Conservation (phyloP, 2,797 vertebrate genomes). For the Sebastes glaucus region DNA sequence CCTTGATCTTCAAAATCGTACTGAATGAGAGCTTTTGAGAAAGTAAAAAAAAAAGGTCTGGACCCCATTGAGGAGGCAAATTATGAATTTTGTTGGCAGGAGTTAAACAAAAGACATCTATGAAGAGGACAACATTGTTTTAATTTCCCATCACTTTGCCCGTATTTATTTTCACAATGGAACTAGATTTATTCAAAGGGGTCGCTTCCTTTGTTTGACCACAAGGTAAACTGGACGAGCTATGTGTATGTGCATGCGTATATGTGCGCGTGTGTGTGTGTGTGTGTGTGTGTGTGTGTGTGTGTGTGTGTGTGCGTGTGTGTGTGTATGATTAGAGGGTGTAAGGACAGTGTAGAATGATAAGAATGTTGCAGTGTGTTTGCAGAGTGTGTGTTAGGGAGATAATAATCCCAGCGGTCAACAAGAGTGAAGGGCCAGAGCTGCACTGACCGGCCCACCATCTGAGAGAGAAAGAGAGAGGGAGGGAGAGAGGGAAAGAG, state of each 20-base stretch:
- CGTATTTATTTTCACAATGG: constrained; percentile 35
- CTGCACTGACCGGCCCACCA: constrained; percentile 73
- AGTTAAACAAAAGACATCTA: constrained; percentile 8
- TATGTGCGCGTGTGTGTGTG: background rate
- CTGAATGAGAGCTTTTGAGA: background rate
- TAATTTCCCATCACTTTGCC: constrained; percentile 12
- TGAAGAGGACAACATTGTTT: background rate
- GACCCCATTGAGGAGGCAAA: background rate
- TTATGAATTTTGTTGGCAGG: background rate
- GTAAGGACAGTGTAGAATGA: constrained; percentile 57
- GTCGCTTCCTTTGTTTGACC: constrained; percentile 64
- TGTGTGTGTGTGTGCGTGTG: background rate
- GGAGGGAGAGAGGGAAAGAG: constrained; percentile 33
- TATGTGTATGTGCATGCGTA: constrained; percentile 5
- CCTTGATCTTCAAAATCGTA: background rate
- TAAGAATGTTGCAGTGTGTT: constrained; percentile 76
- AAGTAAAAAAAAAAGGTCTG: background rate
- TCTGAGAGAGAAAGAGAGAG: constrained; percentile 62
- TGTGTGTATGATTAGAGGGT: constrained; percentile 40
- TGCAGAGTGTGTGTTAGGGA: constrained; percentile 74
- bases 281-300: constrained; percentile 7
- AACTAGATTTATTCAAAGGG: constrained; percentile 37
- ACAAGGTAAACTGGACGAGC: constrained; percentile 44
- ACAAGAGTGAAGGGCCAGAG: constrained; percentile 75
- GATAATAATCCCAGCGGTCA: constrained; percentile 83